Base-by-base conservation (phyloP, 2,797 vertebrate species). In the Sylvilagus floridanus region DNA sequence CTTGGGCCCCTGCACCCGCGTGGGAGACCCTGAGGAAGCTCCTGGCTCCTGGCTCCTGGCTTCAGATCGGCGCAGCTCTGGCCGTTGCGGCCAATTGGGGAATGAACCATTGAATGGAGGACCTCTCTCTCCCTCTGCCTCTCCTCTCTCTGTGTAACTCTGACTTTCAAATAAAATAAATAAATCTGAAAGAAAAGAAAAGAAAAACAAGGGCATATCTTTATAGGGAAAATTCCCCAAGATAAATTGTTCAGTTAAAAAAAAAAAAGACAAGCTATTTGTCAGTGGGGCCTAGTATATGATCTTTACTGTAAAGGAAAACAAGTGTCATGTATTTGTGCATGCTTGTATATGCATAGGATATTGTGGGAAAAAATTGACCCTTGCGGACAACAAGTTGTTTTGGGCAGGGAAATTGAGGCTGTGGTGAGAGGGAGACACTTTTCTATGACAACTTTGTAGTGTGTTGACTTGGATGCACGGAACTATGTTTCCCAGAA, bases 231-330 rank as follows among this genome's bases (percentile, higher is more conserved):
- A 81, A 17, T 1, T 60, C 73, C 81, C 32, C 26, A 86, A 89
- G 82, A 35, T 21, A 63, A 5, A 26, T 17, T 69, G 50, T 83
- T 73, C 42, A 82, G 30, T 73, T 87, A 73, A 66, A 91, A 69
- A 75, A 13, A 62, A 13, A 62, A 71, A 87, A 66, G 52, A 17
- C 47, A 32, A 77, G 30, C 37, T 77, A 8, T 71, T 92, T 22
- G 62, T 72, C 69, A 79, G 19, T 65, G 26, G 8, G 35, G 37
- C 11, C 21, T 11, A 42, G 54, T 22, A 30, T 11, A 32, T 73
- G 63, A 62, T 62, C 60, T 89, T 79, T 84, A 85, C 7, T 76
- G 10, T 86, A 83, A 92, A 92, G 69, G 78, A 75, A 30, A n/a
- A 26, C 42, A 86, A 65, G 28, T 82, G n/a, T 22, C 75, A 68